These are phyloP conservation scores for Cyprinodon diabolis DNA, from an alignment of 2,797 vertebrate genomes.

Conservation along the genomic window DNA sequence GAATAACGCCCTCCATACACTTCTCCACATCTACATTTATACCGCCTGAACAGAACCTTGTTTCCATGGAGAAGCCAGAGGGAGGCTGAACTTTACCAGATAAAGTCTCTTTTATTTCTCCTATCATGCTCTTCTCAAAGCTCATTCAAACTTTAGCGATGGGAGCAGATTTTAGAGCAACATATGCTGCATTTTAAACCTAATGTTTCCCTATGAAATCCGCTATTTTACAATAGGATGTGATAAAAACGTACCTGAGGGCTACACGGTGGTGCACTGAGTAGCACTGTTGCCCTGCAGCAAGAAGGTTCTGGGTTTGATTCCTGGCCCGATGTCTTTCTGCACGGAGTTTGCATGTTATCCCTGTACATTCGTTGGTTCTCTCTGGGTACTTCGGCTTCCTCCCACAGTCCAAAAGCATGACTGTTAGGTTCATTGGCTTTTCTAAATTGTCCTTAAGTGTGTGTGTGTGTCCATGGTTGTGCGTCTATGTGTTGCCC, in stretches of 20 bases:
- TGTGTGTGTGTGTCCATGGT: too few relatives aligned
- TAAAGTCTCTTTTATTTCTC: not conserved
- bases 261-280: not conserved
- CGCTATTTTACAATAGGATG: not conserved
- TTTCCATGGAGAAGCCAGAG: conserved; percentile 77
- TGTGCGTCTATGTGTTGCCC: too few relatives aligned
- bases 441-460: too few relatives aligned
- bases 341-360: too few relatives aligned
- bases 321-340: too few relatives aligned
- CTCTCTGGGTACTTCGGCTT: too few relatives aligned
- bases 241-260: not conserved
- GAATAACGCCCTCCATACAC: conserved; percentile 11
- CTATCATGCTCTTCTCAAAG: not conserved
- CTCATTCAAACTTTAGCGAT: not conserved
- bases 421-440: too few relatives aligned
- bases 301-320: not conserved
- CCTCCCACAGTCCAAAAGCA: too few relatives aligned
- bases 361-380: too few relatives aligned
- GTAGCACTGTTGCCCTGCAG: too few relatives aligned
- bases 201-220: not conserved
- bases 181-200: not conserved
- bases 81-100: not conserved
- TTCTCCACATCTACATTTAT: conserved; percentile 27
- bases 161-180: not conserved
- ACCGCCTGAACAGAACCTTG: conserved; percentile 63